Evolutionary conservation across 2,888 invertebrate genomes (phyloP), one percentile per base, ranked within the genome.

Genomic region (Neoaliturus tenellus): DNA sequence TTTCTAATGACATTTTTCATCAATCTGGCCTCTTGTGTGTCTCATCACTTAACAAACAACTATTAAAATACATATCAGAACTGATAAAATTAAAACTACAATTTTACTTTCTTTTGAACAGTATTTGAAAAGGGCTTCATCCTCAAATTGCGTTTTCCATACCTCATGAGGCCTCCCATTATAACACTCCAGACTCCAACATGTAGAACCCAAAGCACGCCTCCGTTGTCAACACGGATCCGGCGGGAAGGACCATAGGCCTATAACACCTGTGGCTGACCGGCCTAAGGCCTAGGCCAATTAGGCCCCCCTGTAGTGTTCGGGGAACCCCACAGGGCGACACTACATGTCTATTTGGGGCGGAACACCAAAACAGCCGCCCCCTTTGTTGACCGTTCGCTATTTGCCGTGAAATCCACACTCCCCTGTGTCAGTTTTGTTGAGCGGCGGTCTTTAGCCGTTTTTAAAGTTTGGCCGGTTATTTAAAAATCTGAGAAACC

Each of bases 281-380:
- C 39, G 41, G 41, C 25, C 20, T 23, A 17, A 35, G 35, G 62
- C 71, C 67, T 23, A 20, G 33, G 71, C 28, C 35, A 41, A 71
- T 35, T 71, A 39, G 67, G 35, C 41, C 41, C 23, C 67, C 71
- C 71, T n/a, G 71, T n/a, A 39, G 35, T 5, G 20, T 39, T 35
- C 39, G 20, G 39, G 71, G 39, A 39, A 39, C 35, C 35, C 39
- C 71, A 2, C 67, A n/a, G 67, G 14, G 33, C 35, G 67, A 14
- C 48, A 48, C 48, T 48, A 23, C 23, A 23, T 51, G 28, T 62
- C 62, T 62, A 62, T 62, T 62, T 62, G 62, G 62, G 62, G 62
- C 62, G 28, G 62, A 62, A 62, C 62, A 28, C 62, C 62, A 62
- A 28, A 62, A 62, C 62, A 62, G 62, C 62, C 62, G 62, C 28